Evolutionary conservation across 1,140 invertebrate species (phyloP).

Genomic region (Onthophagus taurus): DNA sequence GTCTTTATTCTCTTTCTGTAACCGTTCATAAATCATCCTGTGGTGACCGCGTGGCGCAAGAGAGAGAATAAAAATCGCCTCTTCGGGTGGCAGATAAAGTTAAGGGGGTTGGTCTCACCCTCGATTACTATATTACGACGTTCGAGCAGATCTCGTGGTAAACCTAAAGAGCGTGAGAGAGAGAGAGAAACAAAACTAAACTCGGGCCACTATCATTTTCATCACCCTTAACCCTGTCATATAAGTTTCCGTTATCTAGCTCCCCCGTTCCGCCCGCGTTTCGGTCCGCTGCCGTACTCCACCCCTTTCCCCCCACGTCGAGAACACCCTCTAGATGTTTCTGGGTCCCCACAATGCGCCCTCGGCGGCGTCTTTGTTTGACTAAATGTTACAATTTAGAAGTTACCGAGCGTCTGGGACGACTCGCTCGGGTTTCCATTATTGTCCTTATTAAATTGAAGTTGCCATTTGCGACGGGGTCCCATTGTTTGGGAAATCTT

Average conservation of each 20-base stretch:
- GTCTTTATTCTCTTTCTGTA: no score
- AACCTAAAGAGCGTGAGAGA: no score
- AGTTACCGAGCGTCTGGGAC: conserved; percentile 38
- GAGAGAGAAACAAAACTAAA: conserved; percentile 32
- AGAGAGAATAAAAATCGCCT: no score
- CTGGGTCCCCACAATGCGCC: conserved; percentile 16
- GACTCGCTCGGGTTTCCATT: conserved; percentile 34
- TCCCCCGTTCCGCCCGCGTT: neutral
- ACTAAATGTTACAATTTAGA: conserved; percentile 39
- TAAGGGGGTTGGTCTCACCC: no score
- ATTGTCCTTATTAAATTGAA: conserved; percentile 34
- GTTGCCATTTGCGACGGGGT: conserved; percentile 35
- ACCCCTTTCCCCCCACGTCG: no score
- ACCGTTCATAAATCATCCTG: no score
- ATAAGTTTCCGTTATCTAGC: conserved; percentile 39
- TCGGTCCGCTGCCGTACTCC: neutral
- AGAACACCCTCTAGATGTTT: conserved; percentile 28
- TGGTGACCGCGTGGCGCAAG: no score
- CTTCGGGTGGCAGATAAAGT: no score
- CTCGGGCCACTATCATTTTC: conserved; percentile 36
- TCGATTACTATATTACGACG: conserved; percentile 11
- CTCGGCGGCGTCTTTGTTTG: conserved; percentile 33
- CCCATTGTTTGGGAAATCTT: conserved; percentile 31
- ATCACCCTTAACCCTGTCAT: conserved; percentile 41
- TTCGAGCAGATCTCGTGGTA: no score